Base-by-base conservation (phyloP, 1,140 invertebrate species). In the Pachypsylla venusta region DNA sequence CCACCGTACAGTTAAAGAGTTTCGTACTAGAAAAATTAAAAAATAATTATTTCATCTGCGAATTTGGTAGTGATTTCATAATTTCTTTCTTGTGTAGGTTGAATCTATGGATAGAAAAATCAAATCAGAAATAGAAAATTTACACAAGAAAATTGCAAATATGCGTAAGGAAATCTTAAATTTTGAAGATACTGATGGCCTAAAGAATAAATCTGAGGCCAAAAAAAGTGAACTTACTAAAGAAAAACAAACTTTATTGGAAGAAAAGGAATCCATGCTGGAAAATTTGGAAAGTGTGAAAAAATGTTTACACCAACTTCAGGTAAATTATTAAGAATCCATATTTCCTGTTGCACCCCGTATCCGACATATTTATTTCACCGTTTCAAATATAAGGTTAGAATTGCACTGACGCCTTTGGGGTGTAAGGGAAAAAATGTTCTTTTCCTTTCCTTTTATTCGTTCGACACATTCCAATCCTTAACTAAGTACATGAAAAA, bases 111-210 rank as follows among this genome's bases (percentile, higher is more conserved):
- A 63, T 30, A 56, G 30, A 5, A 63, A 64, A 55, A 60, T 65
- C 1, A 63, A 63, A 59, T 19, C 53, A 14, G 65, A 68, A 60
- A 62, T 67, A 27, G 61, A 59, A 25, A 62, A 61, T 20, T 30
- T 68, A 20, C 57, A 59, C 14, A 58, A 67, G 10, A 60, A 57
- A 40, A 63, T 68, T 56, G 54, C 55, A 5, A 61, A 56, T 24
- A 75, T 77, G 71, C 65, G 71, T 59, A 70, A 72, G 25, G 75
- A 76, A 60, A 68, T 76, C 14, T 60, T 69, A 2, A 70, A 69
- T 24, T 63, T 75, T 2, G 70, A 72, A 1, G 74, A 77, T 64
- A 63, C 77, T 5, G 76, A 76, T 48, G 70, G 64, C 54, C 62
- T 78, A 26, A 67, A 74, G 56, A 67, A 70, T 27, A 69, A 75